Evolutionary conservation across 1,140 invertebrate species (phyloP).

Genomic region (Cecropterus lyciades): DNA sequence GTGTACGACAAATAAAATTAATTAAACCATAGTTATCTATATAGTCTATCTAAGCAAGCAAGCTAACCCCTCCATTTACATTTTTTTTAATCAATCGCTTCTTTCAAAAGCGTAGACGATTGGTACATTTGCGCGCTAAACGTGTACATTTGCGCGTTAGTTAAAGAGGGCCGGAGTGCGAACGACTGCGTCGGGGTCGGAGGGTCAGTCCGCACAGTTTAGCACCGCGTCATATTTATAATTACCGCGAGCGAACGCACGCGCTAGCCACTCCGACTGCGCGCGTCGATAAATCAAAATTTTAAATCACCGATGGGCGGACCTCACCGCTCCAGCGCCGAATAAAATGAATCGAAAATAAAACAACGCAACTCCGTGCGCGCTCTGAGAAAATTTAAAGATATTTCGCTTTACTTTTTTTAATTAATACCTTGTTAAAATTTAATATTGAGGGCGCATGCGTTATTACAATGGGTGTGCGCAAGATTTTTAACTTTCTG

Average conservation of each 20-base stretch:
- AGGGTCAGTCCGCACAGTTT: conserved; percentile 74
- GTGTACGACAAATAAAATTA: too few relatives aligned
- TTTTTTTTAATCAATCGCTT: too few relatives aligned
- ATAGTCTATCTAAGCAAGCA: too few relatives aligned
- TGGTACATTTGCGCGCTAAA: too few relatives aligned
- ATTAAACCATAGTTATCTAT: too few relatives aligned
- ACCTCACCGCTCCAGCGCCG: conserved; percentile 55
- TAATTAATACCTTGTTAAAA: conserved; percentile 84
- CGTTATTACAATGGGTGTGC: conserved; percentile 82
- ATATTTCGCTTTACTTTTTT: conserved; percentile 83
- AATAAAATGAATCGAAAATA: conserved; percentile 84
- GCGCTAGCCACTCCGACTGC: conserved; percentile 53
- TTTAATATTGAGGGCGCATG: conserved; percentile 81
- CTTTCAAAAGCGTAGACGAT: too few relatives aligned
- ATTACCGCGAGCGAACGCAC: conserved; percentile 62
- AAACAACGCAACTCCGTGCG: conserved; percentile 67
- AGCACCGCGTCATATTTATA: conserved; percentile 82
- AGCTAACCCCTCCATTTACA: too few relatives aligned
- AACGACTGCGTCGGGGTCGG: conserved; percentile 52
- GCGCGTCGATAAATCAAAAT: conserved; percentile 80
- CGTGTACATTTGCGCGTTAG: neutral
- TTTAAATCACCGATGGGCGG: conserved; percentile 83
- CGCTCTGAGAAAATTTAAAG: conserved; percentile 81
- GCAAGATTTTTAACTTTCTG: conserved; percentile 79
- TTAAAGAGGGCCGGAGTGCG: conserved; percentile 17